Base-by-base conservation (phyloP, 2,113 vertebrate species). In the Propithecus coquereli region DNA sequence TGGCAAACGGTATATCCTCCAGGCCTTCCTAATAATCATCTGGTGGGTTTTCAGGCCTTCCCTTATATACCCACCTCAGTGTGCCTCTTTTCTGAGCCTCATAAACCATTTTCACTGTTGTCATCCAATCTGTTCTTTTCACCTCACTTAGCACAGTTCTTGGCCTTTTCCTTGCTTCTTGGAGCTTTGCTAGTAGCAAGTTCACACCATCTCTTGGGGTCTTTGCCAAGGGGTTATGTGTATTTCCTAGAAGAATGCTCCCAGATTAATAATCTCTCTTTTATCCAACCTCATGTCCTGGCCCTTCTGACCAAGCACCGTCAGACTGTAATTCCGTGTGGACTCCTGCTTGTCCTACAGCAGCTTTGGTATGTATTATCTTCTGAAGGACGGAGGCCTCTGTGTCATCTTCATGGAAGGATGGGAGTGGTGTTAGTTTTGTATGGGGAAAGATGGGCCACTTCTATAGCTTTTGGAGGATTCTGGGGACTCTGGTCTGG, bases 21-120 rank as follows among this genome's bases (percentile, higher is more conserved):
- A 50, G 32, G 12, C 2, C 52, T 93, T 71, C 45, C 50, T 40
- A 43, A 68, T 30, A 65, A 8, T n/a, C 47, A 32, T 84, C 25
- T 22, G 54, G 5, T 40, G 3, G 45, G 18, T 37, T 83, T 89
- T 76, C 32, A 83, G 87, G 50, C 43, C 27, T 66, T 61, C 25
- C 4, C 1, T 37, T 80, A n/a, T 45, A 18, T 17, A 27, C 50
- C 47, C 18, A 11, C 18, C 68, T 70, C 43, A 20, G 23, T 0
- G 0, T 14, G 25, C 16, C 14, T 8, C 37, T 80, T 47, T 54
- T 85, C 16, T 5, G 7, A 80, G n/a, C 16, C 34, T 61, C 73
- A 63, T 73, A 61, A 65, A n/a, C 34, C 77, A 77, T 50, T 74
- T 89, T 30, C 20, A 66, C 5, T 12, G 4, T 17, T 52, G 2